A percentile compares a stretch with the other conserved stretches of the same genome.
Evolutionary conservation across 2,888 invertebrate species (phyloP).

Genomic region (Drosophila rubida): DNA sequence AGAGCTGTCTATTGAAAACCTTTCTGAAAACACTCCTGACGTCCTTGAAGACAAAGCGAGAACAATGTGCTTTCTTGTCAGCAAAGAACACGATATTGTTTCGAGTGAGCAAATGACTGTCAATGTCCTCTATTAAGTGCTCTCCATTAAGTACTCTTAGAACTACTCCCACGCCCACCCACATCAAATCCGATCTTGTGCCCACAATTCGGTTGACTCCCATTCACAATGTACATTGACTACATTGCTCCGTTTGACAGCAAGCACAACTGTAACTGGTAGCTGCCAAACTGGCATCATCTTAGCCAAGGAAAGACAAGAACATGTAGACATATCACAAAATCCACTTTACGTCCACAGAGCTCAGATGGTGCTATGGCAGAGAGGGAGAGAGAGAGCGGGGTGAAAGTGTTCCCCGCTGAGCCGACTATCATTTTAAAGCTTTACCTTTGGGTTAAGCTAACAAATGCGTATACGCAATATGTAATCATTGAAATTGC

Average conservation of each 20-base stretch:
- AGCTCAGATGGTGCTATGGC: constrained; percentile 12
- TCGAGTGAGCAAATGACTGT: constrained; percentile 1
- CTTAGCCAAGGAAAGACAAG: constrained; percentile 15
- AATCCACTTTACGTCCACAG: constrained; percentile 54
- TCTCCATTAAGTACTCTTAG: constrained; percentile 1
- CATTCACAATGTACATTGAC: neutral
- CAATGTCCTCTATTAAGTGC: constrained; percentile 1
- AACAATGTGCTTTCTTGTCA: neutral
- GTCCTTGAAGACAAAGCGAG: neutral
- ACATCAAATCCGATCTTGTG: neutral
- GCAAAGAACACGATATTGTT: neutral
- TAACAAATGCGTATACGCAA: constrained; percentile 45
- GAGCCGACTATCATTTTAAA: constrained; percentile 45
- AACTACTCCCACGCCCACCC: neutral
- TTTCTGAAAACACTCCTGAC: neutral
- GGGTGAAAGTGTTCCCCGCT: constrained; percentile 4
- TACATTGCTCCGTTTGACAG: constrained; percentile 8
- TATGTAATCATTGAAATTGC: constrained; percentile 56
- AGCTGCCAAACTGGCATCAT: constrained; percentile 16
- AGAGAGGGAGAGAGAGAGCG: neutral
- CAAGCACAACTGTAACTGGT: constrained; percentile 15
- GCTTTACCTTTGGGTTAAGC: constrained; percentile 44
- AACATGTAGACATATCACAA: constrained; percentile 30
- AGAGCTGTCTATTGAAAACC: neutral
- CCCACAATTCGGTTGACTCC: neutral